These are phyloP conservation scores for Delichon dasypus DNA, from an alignment of 2,797 vertebrate genomes.

Conservation along the genomic window DNA sequence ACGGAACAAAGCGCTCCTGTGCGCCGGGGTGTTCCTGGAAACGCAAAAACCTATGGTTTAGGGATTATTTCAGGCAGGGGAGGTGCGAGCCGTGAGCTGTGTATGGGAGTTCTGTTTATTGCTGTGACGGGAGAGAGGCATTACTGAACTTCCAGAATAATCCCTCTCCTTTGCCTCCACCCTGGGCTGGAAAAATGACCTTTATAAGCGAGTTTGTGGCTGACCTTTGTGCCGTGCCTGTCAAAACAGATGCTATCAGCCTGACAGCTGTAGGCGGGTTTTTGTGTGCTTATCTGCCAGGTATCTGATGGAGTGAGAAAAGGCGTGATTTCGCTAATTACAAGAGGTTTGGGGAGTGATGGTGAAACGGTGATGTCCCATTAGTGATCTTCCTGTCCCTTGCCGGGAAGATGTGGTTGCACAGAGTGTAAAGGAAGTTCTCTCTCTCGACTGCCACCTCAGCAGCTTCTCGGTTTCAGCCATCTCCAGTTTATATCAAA, in stretches of 20 bases:
- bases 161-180: background rate
- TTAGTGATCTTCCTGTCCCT: background rate
- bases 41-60: background rate
- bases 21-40: background rate
- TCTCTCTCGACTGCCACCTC: rapidly evolving
- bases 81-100: background rate
- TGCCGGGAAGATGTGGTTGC: background rate
- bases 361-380: background rate
- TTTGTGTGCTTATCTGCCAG: background rate
- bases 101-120: background rate
- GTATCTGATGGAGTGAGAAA: background rate
- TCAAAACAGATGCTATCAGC: background rate
- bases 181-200: background rate
- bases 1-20: background rate
- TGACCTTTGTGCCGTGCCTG: background rate
- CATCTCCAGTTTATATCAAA: background rate
- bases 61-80: conserved; percentile 15
- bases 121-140: background rate
- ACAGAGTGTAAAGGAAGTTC: background rate
- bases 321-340: background rate
- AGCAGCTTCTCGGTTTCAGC: background rate
- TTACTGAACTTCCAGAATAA: conserved; percentile 1
- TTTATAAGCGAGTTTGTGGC: background rate
- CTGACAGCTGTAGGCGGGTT: background rate
- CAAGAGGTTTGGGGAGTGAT: background rate